A percentile compares a stretch with the other conserved stretches of the same genome.
These are phyloP conservation scores for Epicampocera succincta DNA, from an alignment of 2,888 invertebrate genomes.

Conservation along the genomic window DNA sequence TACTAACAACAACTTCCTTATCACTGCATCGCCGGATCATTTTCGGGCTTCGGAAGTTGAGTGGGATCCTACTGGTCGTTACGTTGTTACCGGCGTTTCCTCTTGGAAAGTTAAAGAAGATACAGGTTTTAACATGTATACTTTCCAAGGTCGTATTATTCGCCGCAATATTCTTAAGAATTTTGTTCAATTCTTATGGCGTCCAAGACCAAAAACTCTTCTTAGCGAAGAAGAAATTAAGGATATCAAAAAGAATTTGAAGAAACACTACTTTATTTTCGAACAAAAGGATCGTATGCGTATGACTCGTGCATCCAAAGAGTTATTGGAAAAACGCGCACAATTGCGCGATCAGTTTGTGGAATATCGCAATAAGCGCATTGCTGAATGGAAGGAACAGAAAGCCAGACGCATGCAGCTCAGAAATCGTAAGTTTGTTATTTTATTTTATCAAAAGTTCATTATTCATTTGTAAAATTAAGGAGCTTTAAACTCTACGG, in stretches of 20 bases:
- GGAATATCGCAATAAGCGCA: constrained; percentile 89
- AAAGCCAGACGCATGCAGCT: constrained; percentile 92
- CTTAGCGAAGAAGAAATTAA: constrained; percentile 92
- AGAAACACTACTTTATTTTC: constrained; percentile 97
- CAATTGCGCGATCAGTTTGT: constrained; percentile 93
- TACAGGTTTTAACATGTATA: constrained; percentile 97
- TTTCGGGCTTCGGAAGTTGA: constrained; percentile 96
- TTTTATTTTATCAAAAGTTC: constrained; percentile 3
- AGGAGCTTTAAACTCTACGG: too few relatives aligned
- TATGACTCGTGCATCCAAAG: constrained; percentile 95
- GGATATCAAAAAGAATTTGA: constrained; percentile 98
- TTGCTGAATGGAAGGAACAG: constrained; percentile 88
- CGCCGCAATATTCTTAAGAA: constrained; percentile 93
- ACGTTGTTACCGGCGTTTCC: constrained; percentile 96
- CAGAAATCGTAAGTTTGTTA: constrained; percentile 88
- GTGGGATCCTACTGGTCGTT: constrained; percentile 99
- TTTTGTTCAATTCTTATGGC: constrained; percentile 97
- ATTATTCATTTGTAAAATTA: too few relatives aligned
- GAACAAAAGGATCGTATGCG: constrained; percentile 98
- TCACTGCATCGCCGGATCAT: constrained; percentile 97
- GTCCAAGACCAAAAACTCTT: constrained; percentile 94
- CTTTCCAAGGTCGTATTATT: constrained; percentile 93
- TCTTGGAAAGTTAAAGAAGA: constrained; percentile 97
- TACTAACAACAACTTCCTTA: constrained; percentile 94
- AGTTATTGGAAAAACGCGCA: constrained; percentile 95